A percentile compares a stretch with the other conserved stretches of the same genome.
These are phyloP conservation scores for Stictonetta naevosa DNA, from an alignment of 2,113 vertebrate species.

Conservation along the genomic window DNA sequence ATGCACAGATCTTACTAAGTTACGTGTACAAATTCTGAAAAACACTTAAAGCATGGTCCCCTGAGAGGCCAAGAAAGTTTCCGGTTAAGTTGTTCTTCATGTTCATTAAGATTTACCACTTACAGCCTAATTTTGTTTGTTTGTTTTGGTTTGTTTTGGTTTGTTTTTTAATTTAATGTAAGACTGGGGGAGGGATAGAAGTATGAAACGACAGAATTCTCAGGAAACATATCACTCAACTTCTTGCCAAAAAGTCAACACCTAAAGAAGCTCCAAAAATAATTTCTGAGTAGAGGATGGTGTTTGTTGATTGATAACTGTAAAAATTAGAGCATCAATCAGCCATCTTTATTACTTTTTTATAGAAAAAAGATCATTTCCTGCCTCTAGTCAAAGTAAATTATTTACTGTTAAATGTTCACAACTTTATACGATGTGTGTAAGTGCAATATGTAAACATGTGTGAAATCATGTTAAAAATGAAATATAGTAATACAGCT, in stretches of 20 bases:
- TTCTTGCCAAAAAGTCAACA: conserved; percentile 81
- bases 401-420: conserved; percentile 69
- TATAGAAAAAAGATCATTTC: conserved; percentile 29
- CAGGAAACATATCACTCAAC: conserved; percentile 75
- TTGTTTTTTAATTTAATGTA: conserved; percentile 57
- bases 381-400: conserved; percentile 69
- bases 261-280: conserved; percentile 61
- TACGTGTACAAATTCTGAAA: conserved; percentile 69
- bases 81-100: conserved; percentile 72
- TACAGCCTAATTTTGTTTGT: conserved; percentile 28
- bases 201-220: conserved; percentile 68
- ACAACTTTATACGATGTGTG: conserved; percentile 67
- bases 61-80: conserved; percentile 82
- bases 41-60: conserved; percentile 85
- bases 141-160: not conserved
- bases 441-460: conserved; percentile 79
- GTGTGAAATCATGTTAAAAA: conserved; percentile 69
- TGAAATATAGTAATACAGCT: conserved; percentile 47
- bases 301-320: conserved; percentile 71
- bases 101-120: conserved; percentile 51
- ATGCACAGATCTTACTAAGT: conserved; percentile 75
- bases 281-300: conserved; percentile 67
- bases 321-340: conserved; percentile 61
- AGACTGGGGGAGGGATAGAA: conserved; percentile 58
- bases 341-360: conserved; percentile 60